phyloP scores from a whole-genome alignment of 1,140 invertebrate genomes.

The Drosophila pallidifrons region DNA sequence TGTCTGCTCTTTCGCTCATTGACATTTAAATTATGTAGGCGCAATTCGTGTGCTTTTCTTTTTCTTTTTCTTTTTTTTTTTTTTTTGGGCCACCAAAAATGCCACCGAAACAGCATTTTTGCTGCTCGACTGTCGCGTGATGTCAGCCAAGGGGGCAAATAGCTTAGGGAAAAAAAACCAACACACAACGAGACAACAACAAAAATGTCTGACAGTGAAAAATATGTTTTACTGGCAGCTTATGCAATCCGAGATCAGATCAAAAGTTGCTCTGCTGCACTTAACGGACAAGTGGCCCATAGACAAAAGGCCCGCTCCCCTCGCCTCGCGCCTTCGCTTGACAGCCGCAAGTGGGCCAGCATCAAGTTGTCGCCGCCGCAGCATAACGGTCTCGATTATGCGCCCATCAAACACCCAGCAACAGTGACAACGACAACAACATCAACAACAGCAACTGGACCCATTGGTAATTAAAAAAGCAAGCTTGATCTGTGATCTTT shows the following conservation, averaged over 20 bases:
- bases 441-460: slow-evolving; percentile 27
- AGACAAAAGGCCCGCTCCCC: slow-evolving; percentile 21
- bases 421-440: neutral
- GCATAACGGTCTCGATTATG: slow-evolving; percentile 59
- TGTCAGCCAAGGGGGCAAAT: slow-evolving; percentile 65
- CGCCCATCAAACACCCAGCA: slow-evolving; percentile 50
- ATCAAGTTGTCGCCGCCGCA: slow-evolving; percentile 47
- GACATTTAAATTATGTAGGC: slow-evolving; percentile 75
- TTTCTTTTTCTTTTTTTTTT: slow-evolving; percentile 17
- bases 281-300: slow-evolving; percentile 59
- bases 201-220: slow-evolving; percentile 74
- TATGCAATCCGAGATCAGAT: slow-evolving; percentile 58
- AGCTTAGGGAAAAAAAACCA: slow-evolving; percentile 28
- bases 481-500: slow-evolving; percentile 55
- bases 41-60: slow-evolving; percentile 50
- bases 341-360: slow-evolving; percentile 51
- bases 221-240: slow-evolving; percentile 52
- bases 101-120: slow-evolving; percentile 67
- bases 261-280: slow-evolving; percentile 28
- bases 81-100: slow-evolving; percentile 55
- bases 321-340: slow-evolving; percentile 16
- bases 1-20: slow-evolving; percentile 58
- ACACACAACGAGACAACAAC: slow-evolving; percentile 34
- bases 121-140: slow-evolving; percentile 62
- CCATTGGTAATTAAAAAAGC: slow-evolving; percentile 65